Conservation (phyloP, 2,113 vertebrate genomes). For the human (Homo sapiens) region GRCh38 chr2:222791001-222791500, state of each 20-base stretch:
- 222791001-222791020: too few species aligned
- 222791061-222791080: neutral
- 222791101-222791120: neutral
- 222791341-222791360: neutral
- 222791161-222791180: neutral
- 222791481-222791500: neutral
- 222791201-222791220: neutral
- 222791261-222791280: neutral
- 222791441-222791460: rapidly evolving
- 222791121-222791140: neutral
- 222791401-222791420: rapidly evolving
- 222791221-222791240: neutral
- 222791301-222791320: neutral
- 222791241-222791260: neutral
- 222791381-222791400: neutral
- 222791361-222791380: neutral
- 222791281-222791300: neutral
- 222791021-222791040: too few species aligned
- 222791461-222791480: neutral
- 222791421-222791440: rapidly evolving
- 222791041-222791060: too few species aligned
- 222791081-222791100: neutral
- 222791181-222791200: neutral
- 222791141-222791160: neutral
- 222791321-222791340: neutral